Evolutionary conservation across 2,797 vertebrate genomes (phyloP), one percentile per base, ranked within the genome.

Genomic region (Tokudaia muenninki): DNA sequence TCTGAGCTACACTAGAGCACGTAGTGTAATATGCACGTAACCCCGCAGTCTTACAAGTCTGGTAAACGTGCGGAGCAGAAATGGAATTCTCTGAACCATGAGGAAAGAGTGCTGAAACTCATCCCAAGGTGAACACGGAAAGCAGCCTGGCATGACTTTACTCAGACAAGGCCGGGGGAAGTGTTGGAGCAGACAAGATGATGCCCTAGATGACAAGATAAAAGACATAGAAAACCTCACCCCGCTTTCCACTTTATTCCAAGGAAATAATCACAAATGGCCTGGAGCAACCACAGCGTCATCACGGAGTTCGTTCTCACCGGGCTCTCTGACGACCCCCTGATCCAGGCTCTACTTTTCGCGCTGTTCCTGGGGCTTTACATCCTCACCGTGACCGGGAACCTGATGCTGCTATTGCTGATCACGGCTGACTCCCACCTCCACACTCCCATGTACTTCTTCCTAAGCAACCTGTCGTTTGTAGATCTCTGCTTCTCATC

Each of bases 361-460:
- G 31, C 34, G 2, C 59, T 97, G 0, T 96, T 97, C 72, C 78
- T 97, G 52, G 87, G 2, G 7, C 74, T 96, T 50, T 96, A 96
- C 63, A 26, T 89, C n/a, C 72, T 90, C 31, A 96, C 96, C 26
- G 1, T 93, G 37, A 52, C 14, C 1, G 96, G 92, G 9, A 97
- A 97, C 37, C 57, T 91, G 63, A 16, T 19, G 11, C 24, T 95
- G 82, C 6, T 97, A n/a, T 47, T 89, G 65, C 90, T 95, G 16
- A 65, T 94, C 75, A 34, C 44, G 1, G 13, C 83, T 21, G 94
- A 97, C 50, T 59, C 52, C 7, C 82, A 67, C n/a, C 96, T 97
- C 79, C 97, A 97, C 4, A 90, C 63, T 0, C 97, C 95, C 82
- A 97, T 97, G 95, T 97, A 97, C 93, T 95, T 97, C 84, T 97